Evolutionary conservation across 1,140 invertebrate species (phyloP).

Genomic region (Babylonia areolata): DNA sequence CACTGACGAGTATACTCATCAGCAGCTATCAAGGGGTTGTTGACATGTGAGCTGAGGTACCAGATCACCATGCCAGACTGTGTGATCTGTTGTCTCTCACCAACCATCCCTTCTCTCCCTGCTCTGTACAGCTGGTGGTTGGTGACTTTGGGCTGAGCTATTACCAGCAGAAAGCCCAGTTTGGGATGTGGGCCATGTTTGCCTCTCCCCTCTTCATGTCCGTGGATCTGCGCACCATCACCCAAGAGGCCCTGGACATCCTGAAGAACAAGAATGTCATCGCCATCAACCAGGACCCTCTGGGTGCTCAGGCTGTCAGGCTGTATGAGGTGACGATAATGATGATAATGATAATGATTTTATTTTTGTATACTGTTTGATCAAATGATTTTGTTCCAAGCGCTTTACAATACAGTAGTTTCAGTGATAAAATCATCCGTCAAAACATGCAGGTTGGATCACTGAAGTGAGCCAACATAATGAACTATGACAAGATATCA

Average conservation of each 20-base stretch:
- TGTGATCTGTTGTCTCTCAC: background rate
- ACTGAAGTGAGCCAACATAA: no score
- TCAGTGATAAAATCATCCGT: no score
- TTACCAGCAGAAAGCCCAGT: constrained; percentile 96
- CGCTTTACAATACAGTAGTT: no score
- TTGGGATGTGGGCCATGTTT: constrained; percentile 98
- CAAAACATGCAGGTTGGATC: no score
- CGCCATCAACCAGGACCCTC: constrained; percentile 94
- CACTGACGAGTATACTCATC: no score
- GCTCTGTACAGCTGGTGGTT: constrained; percentile 86
- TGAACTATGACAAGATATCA: no score
- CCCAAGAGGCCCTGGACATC: constrained; percentile 93
- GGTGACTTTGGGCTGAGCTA: constrained; percentile 97
- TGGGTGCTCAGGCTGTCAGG: constrained; percentile 87
- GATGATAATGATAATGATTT: no score
- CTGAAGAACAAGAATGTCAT: constrained; percentile 96
- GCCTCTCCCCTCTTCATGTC: constrained; percentile 98
- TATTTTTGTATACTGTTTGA: no score
- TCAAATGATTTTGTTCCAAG: no score
- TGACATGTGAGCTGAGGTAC: no score
- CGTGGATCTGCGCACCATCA: constrained; percentile 92
- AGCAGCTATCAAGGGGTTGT: no score
- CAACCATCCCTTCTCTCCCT: background rate
- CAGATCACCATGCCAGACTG: no score
- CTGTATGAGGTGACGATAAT: constrained; percentile 46